phyloP scores from a whole-genome alignment of 2,797 vertebrate genomes.

The Pipistrellus pipistrellus region DNA sequence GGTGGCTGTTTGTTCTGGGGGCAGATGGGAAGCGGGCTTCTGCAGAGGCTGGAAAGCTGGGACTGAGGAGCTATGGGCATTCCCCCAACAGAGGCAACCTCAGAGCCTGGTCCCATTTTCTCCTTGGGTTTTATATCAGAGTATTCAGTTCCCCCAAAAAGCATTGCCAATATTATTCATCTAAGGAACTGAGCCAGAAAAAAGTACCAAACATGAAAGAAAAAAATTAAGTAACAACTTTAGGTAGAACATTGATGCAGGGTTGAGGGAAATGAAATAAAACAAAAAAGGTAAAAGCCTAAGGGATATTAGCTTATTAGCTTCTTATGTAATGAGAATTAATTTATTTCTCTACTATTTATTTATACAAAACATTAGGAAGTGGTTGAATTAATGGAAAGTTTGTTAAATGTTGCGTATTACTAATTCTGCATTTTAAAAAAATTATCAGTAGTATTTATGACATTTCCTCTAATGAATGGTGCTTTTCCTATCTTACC shows the following conservation, averaged over 20 bases:
- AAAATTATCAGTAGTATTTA: neutral
- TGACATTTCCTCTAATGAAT: constrained; percentile 31
- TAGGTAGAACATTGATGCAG: neutral
- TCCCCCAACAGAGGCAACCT: neutral
- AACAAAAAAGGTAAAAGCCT: neutral
- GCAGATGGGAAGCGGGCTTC: neutral
- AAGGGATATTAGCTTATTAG: neutral
- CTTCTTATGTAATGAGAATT: neutral
- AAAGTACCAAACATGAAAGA: neutral
- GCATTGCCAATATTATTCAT: neutral
- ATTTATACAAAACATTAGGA: constrained; percentile 27
- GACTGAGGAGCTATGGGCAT: neutral
- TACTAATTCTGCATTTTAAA: neutral
- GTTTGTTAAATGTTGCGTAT: neutral
- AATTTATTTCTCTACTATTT: neutral
- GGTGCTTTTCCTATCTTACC: neutral
- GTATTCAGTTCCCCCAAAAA: neutral
- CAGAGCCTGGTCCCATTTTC: neutral
- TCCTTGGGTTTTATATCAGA: neutral
- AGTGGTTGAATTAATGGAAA: neutral
- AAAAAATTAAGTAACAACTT: neutral
- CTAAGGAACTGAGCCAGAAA: neutral
- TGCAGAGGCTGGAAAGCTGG: neutral
- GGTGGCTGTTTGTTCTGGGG: neutral
- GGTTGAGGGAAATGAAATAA: neutral